Evolutionary conservation across 2,888 invertebrate species (phyloP).

Genomic region (Cylloceria caligata): DNA sequence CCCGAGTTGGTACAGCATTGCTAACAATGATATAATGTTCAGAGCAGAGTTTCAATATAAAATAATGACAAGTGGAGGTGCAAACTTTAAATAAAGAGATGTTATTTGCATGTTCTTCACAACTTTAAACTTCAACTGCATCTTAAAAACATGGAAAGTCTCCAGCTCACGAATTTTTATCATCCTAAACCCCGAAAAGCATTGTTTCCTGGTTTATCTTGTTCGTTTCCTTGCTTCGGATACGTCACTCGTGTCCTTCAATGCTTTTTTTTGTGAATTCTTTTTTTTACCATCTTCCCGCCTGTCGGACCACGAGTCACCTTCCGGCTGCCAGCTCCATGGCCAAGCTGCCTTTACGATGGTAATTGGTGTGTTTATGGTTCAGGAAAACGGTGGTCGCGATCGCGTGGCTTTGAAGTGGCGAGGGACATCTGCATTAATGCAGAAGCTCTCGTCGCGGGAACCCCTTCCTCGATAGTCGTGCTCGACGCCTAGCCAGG

Average conservation of each 20-base stretch:
- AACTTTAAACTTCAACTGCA: neutral
- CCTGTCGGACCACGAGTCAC: constrained; percentile 56
- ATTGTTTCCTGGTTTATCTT: neutral
- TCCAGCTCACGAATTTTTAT: neutral
- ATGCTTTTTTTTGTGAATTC: constrained; percentile 60
- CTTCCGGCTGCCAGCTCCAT: constrained; percentile 65
- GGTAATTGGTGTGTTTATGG: constrained; percentile 80
- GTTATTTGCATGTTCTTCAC: no score
- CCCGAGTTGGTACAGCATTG: no score
- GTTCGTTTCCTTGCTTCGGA: constrained; percentile 29
- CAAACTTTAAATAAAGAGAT: no score
- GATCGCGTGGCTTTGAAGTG: constrained; percentile 78
- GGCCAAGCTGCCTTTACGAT: constrained; percentile 75
- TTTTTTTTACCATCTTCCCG: constrained; percentile 51
- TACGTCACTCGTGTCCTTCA: constrained; percentile 34
- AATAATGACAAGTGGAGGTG: no score
- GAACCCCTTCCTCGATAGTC: constrained; percentile 42
- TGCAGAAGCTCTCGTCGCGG: constrained; percentile 69
- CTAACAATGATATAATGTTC: no score
- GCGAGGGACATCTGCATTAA: constrained; percentile 78
- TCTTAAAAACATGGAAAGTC: neutral
- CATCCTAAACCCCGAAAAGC: neutral
- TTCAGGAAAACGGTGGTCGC: constrained; percentile 71
- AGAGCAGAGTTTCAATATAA: no score
- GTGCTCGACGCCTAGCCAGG: constrained; percentile 58